Conservation (phyloP, 2,888 invertebrate genomes). For the Trichogramma dendrolimi region DNA sequence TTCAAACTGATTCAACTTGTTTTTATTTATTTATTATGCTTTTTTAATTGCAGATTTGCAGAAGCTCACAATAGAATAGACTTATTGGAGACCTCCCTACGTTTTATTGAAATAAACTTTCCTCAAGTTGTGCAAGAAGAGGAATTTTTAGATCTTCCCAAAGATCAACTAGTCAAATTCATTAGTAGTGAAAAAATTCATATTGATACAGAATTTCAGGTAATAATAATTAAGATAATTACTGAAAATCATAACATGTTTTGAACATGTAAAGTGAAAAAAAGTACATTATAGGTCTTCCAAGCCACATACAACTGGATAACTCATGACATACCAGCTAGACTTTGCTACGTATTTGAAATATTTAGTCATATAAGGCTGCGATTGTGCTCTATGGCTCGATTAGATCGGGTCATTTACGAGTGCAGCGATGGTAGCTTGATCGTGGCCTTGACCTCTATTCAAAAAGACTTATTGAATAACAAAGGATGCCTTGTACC, state of each 20-base stretch:
- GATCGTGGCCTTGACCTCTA: conserved; percentile 74
- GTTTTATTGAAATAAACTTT: conserved; percentile 82
- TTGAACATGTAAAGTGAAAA: not conserved
- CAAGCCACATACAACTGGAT: conserved; percentile 86
- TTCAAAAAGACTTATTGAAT: conserved; percentile 71
- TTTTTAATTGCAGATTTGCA: conserved; percentile 65
- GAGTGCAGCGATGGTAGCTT: conserved; percentile 78
- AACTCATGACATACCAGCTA: conserved; percentile 70
- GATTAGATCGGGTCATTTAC: conserved; percentile 72
- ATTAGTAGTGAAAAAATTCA: conserved; percentile 80
- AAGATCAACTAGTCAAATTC: conserved; percentile 71
- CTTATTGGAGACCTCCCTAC: conserved; percentile 72
- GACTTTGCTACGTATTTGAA: conserved; percentile 81
- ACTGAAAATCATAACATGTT: not conserved
- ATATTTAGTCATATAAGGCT: conserved; percentile 77
- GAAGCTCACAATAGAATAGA: conserved; percentile 80
- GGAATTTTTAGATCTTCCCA: conserved; percentile 79
- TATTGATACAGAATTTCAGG: conserved; percentile 86
- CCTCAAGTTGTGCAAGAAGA: conserved; percentile 75
- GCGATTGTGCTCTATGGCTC: conserved; percentile 75
- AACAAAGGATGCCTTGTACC: conserved; percentile 75
- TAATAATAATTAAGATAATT: conserved; percentile 40
- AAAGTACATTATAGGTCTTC: conserved; percentile 60
- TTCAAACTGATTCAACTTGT: conserved; percentile 11
- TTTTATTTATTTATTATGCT: conserved; percentile 9